Evolutionary conservation across 2,797 vertebrate genomes (phyloP), one percentile per base, ranked within the genome.

Genomic region (Acestrorhynchus altus): DNA sequence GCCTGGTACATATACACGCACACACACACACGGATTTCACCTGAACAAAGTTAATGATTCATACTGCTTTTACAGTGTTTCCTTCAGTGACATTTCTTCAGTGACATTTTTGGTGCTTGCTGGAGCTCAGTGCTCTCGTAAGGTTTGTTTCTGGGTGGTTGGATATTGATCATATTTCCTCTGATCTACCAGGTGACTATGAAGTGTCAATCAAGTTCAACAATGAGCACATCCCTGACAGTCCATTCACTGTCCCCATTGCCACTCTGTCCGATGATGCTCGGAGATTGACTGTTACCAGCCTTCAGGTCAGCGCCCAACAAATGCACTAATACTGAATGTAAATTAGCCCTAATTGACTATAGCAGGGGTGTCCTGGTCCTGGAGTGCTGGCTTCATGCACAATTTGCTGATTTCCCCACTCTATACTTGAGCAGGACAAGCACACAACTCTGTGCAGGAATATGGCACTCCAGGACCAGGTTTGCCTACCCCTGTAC

Each of bases 161-260:
- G 16, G 8, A 16, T 28, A 42, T 73, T 0, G 31, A 57, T 40
- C 10, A 3, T 31, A 8, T 69, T 22, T 39, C n/a, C 40, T 44
- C 40, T 65, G 39, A 44, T 44, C 61, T 24, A n/a, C 52, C 56
- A 94, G 97, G 97, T 86, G 97, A 98, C 91, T 98, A 98, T 0
- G 97, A 98, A 83, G 96, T 98, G 80, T 98, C 97, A 80, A 98
- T 99, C 92, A 98, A 98, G 92, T 98, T 98, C 92, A 99, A 98
- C 4, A 97, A 97, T 1, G 97, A 98, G 82, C 95, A 98, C 81
- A 96, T 99, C 91, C 97, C 97, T 0, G 97, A 98, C 92, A 98
- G 97, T 74, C 97, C 97, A 6, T 99, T 98, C 67, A 93, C 97
- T 39, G 97, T 98, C 22, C 96, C 97, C 0, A 95, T 99, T 39